Evolutionary conservation across 2,113 vertebrate species (phyloP), one percentile per base, ranked within the genome.

Genomic region (Megatriorchis doriae): DNA sequence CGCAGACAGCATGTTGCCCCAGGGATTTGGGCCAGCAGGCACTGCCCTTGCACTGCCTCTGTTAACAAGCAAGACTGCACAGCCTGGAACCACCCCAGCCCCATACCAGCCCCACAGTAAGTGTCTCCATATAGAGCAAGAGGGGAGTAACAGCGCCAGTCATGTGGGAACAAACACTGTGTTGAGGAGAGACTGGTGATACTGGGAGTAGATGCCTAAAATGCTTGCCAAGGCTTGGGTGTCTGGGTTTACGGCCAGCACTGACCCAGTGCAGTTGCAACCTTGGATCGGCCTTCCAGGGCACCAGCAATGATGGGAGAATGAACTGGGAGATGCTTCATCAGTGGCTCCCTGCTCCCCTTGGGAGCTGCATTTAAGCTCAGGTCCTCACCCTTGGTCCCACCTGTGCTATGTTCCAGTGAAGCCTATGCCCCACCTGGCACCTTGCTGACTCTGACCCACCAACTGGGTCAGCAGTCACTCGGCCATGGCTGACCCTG

Each of bases 1-100:
- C 0, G 0, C 45, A 81, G 68, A 16, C 66, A 71, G 55, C 42
- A 16, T 1, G 2, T 8, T 58, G 47, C 11, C 34, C 52, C 3
- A 3, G 62, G 70, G 18, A 8, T 67, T 4, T 86, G 62, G 61
- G 62, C 52, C 71, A 26, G 47, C 1, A 11, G 52, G 19, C 32
- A 10, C 74, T 68, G 40, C 15, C 43, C 36, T 27, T 71, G 18
- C 43, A 83, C 67, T 88, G 38, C 38, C 31, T 82, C 31, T 62
- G 3, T 29, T 67, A 31, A 58, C 52, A 53, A 71, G 63, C 25
- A 19, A 29, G 52, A 22, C 74, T 83, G 47, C 48, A 40, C 11
- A 23, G 52, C 34, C 70, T 62, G 47, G 45, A 94, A 72, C 45
- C 36, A 56, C 34, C 25, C 42, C 88, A 81, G 53, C 40, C 23